Conservation (phyloP, 2,888 invertebrate species). For the Hirudinaria manillensis region DNA sequence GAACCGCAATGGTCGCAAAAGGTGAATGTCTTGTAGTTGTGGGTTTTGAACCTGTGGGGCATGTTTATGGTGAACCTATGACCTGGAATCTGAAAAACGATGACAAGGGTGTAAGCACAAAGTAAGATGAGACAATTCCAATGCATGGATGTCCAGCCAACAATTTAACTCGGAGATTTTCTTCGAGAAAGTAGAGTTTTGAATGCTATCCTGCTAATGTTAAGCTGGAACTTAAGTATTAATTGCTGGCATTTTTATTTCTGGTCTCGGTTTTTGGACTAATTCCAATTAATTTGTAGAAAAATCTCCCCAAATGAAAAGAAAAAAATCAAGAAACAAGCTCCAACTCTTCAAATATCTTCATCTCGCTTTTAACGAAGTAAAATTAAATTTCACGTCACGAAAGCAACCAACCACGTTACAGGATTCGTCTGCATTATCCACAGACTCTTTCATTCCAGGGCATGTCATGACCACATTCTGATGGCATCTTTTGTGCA, state of each 20-base stretch:
- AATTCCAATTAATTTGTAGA: too few species aligned
- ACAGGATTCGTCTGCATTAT: not conserved
- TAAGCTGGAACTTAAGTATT: too few species aligned
- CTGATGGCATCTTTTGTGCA: conserved; percentile 95
- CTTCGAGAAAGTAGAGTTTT: too few species aligned
- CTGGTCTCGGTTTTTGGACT: too few species aligned
- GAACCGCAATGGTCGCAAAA: conserved; percentile 91
- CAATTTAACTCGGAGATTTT: too few species aligned
- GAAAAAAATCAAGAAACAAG: too few species aligned
- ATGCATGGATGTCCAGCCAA: not conserved
- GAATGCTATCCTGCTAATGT: too few species aligned
- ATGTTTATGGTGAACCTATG: conserved; percentile 90
- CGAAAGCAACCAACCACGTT: not conserved
- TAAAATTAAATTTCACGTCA: too few species aligned
- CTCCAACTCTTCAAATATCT: too few species aligned
- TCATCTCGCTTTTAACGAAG: too few species aligned
- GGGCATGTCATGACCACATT: conserved; percentile 97
- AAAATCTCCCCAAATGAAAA: too few species aligned
- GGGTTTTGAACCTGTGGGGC: conserved; percentile 84
- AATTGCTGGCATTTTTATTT: too few species aligned
- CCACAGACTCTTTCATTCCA: conserved; percentile 70
- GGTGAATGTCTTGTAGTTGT: conserved; percentile 93
- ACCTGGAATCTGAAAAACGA: conserved; percentile 35
- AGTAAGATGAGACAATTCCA: not conserved
- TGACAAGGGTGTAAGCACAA: not conserved